Percentiles rank a stretch among this genome's conserved stretches.
phyloP scores from a whole-genome alignment of 2,888 invertebrate species.

The Dolomedes plantarius region DNA sequence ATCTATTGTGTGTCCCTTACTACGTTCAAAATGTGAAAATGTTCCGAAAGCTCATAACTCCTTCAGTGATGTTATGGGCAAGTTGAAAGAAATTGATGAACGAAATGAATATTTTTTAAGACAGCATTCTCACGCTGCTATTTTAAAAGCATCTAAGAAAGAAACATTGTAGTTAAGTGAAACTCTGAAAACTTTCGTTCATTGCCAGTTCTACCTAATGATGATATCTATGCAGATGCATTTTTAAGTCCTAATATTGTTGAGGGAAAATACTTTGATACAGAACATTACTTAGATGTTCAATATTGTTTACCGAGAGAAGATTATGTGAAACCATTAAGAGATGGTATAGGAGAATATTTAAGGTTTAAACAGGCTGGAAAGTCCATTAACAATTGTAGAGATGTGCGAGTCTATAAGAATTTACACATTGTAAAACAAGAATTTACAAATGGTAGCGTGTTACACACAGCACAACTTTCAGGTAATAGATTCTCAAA shows the following conservation, averaged over 20 bases:
- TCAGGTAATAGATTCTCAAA: conserved; percentile 37
- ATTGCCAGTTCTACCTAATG: conserved; percentile 52
- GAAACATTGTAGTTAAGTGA: conserved; percentile 36
- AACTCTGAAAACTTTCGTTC: conserved; percentile 56
- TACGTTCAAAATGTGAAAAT: conserved; percentile 15
- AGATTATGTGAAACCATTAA: conserved; percentile 86
- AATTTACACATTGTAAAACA: conserved; percentile 74
- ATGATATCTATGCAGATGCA: conserved; percentile 1
- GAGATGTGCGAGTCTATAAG: conserved; percentile 74
- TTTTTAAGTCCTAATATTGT: conserved; percentile 81
- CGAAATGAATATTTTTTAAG: conserved; percentile 26
- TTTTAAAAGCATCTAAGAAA: conserved; percentile 20
- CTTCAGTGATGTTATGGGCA: conserved; percentile 5
- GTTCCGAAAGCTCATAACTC: background rate
- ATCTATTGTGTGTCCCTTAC: conserved; percentile 33
- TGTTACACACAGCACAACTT: conserved; percentile 72
- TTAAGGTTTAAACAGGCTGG: conserved; percentile 73
- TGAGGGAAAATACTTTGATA: conserved; percentile 81
- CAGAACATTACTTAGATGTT: conserved; percentile 85
- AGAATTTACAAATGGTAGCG: conserved; percentile 73
- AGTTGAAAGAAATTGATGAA: conserved; percentile 32
- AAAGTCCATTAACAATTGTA: conserved; percentile 70
- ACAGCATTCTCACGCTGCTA: background rate
- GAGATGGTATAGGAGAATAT: conserved; percentile 82
- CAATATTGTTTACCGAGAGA: conserved; percentile 87